Evolutionary conservation across 2,113 vertebrate genomes (phyloP).

Genomic region (Grallaria varia): DNA sequence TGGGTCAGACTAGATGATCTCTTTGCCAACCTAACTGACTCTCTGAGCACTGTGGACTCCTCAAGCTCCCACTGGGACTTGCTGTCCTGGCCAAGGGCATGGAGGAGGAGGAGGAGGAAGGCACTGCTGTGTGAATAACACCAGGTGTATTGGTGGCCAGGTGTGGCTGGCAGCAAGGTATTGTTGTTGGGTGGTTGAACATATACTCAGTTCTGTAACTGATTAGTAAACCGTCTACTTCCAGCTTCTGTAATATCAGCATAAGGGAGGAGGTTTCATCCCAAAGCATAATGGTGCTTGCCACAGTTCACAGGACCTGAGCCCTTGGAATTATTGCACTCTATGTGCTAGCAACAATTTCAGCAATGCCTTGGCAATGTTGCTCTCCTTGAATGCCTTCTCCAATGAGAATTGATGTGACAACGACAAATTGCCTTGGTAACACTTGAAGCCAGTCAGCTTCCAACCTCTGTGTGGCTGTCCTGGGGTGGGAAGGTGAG

Average conservation of each 20-base stretch:
- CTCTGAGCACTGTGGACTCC: background rate
- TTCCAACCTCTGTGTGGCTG: background rate
- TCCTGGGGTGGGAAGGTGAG: background rate
- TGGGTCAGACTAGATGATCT: background rate
- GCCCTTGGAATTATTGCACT: background rate
- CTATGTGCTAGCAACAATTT: background rate
- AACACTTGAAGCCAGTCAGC: background rate
- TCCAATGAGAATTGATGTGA: background rate
- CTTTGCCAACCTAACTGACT: background rate
- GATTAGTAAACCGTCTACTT: background rate
- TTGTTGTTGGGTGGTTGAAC: background rate
- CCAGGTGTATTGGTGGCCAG: background rate
- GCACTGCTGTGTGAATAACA: background rate
- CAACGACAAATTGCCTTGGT: background rate
- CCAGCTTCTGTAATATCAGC: background rate
- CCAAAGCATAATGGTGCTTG: background rate
- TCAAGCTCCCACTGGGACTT: rapidly evolving
- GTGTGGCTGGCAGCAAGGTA: background rate
- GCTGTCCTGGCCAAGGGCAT: background rate
- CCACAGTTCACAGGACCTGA: background rate
- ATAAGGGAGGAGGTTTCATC: background rate
- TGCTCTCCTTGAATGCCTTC: background rate
- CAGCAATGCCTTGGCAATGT: background rate
- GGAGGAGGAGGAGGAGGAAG: background rate
- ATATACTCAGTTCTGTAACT: background rate